Percentiles rank a stretch among this genome's conserved stretches.
Conservation (phyloP, 2,113 vertebrate genomes). For the Rhabdomys dilectus region DNA sequence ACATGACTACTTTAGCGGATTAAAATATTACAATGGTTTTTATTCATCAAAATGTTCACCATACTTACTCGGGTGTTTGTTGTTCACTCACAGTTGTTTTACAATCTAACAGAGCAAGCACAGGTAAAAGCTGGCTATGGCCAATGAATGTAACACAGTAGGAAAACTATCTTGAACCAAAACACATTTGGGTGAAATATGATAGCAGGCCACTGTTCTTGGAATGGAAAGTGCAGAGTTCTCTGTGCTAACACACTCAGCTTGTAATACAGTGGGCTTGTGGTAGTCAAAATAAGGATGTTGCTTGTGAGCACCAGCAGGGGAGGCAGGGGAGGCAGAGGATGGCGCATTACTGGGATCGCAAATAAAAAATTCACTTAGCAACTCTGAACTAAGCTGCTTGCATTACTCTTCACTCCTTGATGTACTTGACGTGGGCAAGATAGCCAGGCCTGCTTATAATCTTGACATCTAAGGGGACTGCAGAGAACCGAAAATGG, state of each 20-base stretch:
- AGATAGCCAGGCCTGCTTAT: not conserved
- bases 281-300: not conserved
- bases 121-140: not conserved
- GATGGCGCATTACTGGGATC: constrained; percentile 20
- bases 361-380: constrained; percentile 69
- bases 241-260: not conserved
- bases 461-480: constrained; percentile 33
- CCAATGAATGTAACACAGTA: not conserved
- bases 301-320: not conserved
- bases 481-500: not conserved
- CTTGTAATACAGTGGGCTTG: not conserved
- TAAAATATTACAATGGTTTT: not conserved
- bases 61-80: not conserved
- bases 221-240: not conserved
- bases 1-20: not conserved
- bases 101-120: not conserved
- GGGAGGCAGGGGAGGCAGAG: too few species aligned
- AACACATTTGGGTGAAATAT: not conserved
- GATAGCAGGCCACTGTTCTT: not conserved
- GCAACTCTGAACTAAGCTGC: constrained; percentile 68
- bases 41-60: not conserved
- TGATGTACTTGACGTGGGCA: constrained; percentile 17
- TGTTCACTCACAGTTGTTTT: not conserved
- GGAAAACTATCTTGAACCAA: not conserved
- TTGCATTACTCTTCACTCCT: constrained; percentile 48